These are phyloP conservation scores for Drosophila gunungcola DNA, from an alignment of 1,140 invertebrate genomes.

Conservation along the genomic window DNA sequence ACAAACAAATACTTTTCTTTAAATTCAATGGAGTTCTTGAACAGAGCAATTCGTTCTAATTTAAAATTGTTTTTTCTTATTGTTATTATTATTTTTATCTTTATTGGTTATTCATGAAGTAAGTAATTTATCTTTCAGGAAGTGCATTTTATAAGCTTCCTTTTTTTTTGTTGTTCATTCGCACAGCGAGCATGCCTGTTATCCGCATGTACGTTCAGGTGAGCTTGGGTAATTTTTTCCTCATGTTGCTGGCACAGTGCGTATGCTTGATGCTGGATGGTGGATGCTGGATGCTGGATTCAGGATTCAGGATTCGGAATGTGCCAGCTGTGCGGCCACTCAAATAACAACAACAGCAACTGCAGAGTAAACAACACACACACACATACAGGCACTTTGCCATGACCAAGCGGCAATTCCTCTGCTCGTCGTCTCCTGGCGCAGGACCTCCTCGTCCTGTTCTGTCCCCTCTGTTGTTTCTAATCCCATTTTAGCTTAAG, in stretches of 20 bases:
- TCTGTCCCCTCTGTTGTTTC: constrained; percentile 56
- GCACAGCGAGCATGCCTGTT: background rate
- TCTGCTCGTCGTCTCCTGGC: background rate
- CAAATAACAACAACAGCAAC: constrained; percentile 56
- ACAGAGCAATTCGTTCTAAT: no score
- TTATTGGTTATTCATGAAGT: background rate
- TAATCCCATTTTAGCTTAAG: constrained; percentile 81
- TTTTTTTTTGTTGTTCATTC: no score
- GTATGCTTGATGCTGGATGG: constrained; percentile 24
- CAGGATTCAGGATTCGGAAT: background rate
- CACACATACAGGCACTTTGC: constrained; percentile 48
- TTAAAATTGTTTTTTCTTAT: background rate
- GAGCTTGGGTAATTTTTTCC: constrained; percentile 18
- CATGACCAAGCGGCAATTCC: constrained; percentile 36
- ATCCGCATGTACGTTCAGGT: constrained; percentile 6
- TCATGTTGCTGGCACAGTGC: constrained; percentile 41
- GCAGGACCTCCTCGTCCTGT: constrained; percentile 11
- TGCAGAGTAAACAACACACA: constrained; percentile 42
- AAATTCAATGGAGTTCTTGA: no score
- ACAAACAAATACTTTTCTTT: no score
- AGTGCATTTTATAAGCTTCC: background rate
- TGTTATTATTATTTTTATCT: background rate
- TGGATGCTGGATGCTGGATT: constrained; percentile 1
- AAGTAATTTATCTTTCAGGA: no score
- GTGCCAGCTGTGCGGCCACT: constrained; percentile 73